Percentiles rank a stretch among this genome's conserved stretches.
Conservation (phyloP, 2,113 vertebrate species). For the Bambusicola thoracicus region DNA sequence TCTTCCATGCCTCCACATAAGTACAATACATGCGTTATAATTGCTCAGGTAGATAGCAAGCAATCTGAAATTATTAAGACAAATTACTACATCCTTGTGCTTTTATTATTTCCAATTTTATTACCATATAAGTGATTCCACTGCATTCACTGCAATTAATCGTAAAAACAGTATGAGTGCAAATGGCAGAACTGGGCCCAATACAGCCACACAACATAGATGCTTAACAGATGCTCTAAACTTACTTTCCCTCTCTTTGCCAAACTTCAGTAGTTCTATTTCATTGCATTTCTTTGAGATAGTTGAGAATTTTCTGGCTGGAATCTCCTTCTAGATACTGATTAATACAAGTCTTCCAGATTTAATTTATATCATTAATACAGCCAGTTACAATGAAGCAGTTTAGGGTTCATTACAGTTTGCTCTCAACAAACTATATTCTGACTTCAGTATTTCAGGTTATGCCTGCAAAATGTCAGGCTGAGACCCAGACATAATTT, state of each 20-base stretch:
- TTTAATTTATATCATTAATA: not conserved
- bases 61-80: not conserved
- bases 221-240: not conserved
- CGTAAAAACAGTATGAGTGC: not conserved
- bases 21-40: not conserved
- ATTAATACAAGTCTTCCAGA: not conserved
- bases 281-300: not conserved
- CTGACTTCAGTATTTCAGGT: not conserved
- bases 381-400: not conserved
- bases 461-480: not conserved
- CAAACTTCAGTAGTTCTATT: not conserved
- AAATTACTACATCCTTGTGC: not conserved
- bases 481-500: not conserved
- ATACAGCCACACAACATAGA: not conserved
- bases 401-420: not conserved
- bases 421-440: not conserved
- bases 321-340: not conserved
- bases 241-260: not conserved
- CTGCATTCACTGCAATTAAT: not conserved
- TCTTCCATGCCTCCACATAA: not conserved
- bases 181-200: not conserved
- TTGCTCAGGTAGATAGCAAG: not conserved
- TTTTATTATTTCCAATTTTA: not conserved
- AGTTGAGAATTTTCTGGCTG: not conserved
- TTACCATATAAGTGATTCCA: conserved; percentile 1